Conservation (phyloP, 2,113 vertebrate genomes). For the Oophaga pumilio region DNA sequence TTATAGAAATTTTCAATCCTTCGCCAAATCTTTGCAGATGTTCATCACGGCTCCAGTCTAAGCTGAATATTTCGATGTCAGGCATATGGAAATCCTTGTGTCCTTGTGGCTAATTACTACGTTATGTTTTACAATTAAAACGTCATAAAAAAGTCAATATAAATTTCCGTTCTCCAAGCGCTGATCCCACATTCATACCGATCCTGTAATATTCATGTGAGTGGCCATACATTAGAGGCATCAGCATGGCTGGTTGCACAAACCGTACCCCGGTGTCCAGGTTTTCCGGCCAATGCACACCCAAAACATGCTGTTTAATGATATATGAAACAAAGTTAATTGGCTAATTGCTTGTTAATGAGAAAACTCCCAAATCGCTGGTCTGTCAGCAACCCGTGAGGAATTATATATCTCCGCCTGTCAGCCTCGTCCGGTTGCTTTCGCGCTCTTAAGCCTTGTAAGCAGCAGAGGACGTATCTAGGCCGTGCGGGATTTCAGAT, state of each 20-base stretch:
- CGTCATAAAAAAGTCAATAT: background rate
- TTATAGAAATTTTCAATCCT: background rate
- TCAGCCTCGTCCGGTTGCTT: slow-evolving; percentile 22
- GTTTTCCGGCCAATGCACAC: slow-evolving; percentile 38
- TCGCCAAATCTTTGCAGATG: background rate
- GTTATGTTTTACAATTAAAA: slow-evolving; percentile 2
- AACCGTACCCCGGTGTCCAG: slow-evolving; percentile 28
- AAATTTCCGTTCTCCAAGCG: background rate
- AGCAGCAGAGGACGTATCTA: background rate
- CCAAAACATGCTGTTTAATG: slow-evolving; percentile 28
- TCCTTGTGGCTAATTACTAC: background rate
- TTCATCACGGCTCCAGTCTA: background rate
- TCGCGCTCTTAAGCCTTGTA: slow-evolving; percentile 10
- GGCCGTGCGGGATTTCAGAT: background rate
- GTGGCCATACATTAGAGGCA: background rate
- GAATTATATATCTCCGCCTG: slow-evolving; percentile 30
- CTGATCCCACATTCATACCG: background rate
- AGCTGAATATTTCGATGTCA: background rate
- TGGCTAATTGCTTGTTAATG: slow-evolving; percentile 38
- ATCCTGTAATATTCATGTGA: background rate
- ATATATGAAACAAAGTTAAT: slow-evolving; percentile 36
- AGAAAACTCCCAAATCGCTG: slow-evolving; percentile 32
- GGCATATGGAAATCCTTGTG: background rate
- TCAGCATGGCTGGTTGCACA: slow-evolving; percentile 20
- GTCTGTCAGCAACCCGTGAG: slow-evolving; percentile 23